These are phyloP conservation scores for Mycetomoellerius zeteki DNA, from an alignment of 1,140 invertebrate genomes.

Conservation along the genomic window DNA sequence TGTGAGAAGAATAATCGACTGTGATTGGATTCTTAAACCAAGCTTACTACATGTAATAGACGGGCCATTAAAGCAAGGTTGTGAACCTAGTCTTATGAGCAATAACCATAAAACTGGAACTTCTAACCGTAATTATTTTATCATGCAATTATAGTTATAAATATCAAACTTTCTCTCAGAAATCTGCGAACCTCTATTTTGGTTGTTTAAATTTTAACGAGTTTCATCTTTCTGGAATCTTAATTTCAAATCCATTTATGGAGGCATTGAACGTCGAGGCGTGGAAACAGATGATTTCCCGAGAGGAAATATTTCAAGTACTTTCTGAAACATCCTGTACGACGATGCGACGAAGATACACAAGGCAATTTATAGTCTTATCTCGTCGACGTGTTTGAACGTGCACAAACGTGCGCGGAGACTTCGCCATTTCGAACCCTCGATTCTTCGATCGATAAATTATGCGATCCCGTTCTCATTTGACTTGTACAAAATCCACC, in stretches of 20 bases:
- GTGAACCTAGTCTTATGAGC: no score
- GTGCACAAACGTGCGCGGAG: background rate
- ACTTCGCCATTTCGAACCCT: background rate
- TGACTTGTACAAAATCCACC: background rate
- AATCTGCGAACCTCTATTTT: no score
- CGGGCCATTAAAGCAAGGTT: no score
- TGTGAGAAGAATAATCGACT: no score
- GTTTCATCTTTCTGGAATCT: background rate
- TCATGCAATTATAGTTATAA: no score
- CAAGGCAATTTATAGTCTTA: conserved; percentile 41
- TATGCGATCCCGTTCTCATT: background rate
- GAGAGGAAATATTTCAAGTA: background rate
- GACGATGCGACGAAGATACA: conserved; percentile 3
- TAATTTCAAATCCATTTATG: background rate
- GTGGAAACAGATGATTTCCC: background rate
- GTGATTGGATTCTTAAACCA: no score
- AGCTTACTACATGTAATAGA: no score
- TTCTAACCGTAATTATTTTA: no score
- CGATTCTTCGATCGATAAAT: conserved; percentile 30
- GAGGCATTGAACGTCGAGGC: background rate
- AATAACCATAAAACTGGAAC: no score
- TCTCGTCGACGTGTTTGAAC: conserved; percentile 36
- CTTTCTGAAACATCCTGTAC: background rate
- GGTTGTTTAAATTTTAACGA: background rate
- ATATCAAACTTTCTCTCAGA: no score